Base-by-base conservation (phyloP, 2,888 invertebrate genomes). In the Pristionchus maxplancki region DNA sequence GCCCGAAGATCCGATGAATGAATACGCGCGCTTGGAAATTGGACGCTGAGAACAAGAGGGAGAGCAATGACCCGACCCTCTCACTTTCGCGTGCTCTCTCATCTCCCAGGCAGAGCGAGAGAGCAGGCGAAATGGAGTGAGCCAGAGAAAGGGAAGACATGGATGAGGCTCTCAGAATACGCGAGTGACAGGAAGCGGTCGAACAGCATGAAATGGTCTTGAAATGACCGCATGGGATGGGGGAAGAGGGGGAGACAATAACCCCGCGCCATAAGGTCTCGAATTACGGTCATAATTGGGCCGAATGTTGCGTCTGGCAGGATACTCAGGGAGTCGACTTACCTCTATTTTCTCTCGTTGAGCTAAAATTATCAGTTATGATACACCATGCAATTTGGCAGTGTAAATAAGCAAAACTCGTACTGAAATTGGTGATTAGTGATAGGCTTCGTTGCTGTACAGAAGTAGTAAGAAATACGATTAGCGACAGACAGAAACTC, bases 81-180 rank as follows among this genome's bases (percentile, higher is more conserved):
- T 50, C 50, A 4, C 15, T 20, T 50, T 17, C 17, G 17, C 50
- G 5, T 20, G 8, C 8, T 50, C 50, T 50, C 50, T 50, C 15
- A 20, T 20, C 50, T 4, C 24, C n/a, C 28, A n/a, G 64, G 11
- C 37, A 20, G 34, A 24, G 31, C 20, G 37, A 74, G 40, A 74
- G 15, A 74, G 24, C 37, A 24, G 2, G 74, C 37, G 1, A 24
- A 31, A 34, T 5, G 37, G 81, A 82, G 81, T 28, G 28, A 44
- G 78, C 5, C 24, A 81, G 50, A 82, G 50, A 24, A 31, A 31
- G 17, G 31, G 53, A 53, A 44, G 24, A 50, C 28, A 81, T 28
- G 50, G 28, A 50, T 20, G 50, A n/a, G 71, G 64, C 24, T 78
- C 78, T 48, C 78, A 78, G 78, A 78, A 78, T 78, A 78, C 17